Percentiles rank a stretch among this genome's conserved stretches.
Conservation (phyloP, 2,113 vertebrate species). For the Gambusia affinis region DNA sequence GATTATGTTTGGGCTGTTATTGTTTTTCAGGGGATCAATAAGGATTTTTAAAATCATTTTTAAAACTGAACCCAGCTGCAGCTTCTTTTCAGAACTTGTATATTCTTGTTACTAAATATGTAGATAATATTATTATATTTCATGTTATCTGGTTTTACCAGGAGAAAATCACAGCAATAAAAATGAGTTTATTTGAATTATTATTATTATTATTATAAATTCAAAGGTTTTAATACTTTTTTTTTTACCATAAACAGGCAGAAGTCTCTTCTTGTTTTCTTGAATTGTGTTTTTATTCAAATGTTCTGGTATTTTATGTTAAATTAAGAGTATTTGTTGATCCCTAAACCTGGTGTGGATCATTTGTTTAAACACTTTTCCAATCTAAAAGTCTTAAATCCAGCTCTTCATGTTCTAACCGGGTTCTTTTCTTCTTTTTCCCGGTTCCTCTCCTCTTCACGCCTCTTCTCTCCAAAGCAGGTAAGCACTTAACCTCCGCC, state of each 20-base stretch:
- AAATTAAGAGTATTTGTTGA: not conserved
- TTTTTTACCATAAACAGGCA: not conserved
- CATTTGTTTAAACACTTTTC: not conserved
- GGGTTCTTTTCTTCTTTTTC: slow-evolving; percentile 25
- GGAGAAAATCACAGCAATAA: too few relatives aligned
- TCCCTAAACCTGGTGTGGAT: not conserved
- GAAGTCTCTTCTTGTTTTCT: not conserved
- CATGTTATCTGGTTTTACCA: too few relatives aligned
- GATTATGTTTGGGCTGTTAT: too few relatives aligned
- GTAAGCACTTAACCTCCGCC: slow-evolving; percentile 65
- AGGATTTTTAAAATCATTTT: too few relatives aligned
- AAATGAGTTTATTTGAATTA: too few relatives aligned
- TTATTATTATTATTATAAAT: too few relatives aligned
- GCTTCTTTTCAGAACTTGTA: too few relatives aligned
- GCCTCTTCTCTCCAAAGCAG: slow-evolving; percentile 67
- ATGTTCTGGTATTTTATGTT: not conserved
- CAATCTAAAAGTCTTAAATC: not conserved
- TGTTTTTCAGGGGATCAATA: too few relatives aligned
- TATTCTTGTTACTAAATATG: too few relatives aligned
- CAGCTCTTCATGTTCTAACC: slow-evolving; percentile 54
- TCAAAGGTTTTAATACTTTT: not conserved
- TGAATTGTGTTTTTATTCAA: too few relatives aligned
- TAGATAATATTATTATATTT: too few relatives aligned
- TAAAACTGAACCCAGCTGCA: too few relatives aligned
- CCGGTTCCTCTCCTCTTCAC: not conserved